These are phyloP conservation scores for Wasmannia auropunctata DNA, from an alignment of 1,140 invertebrate species.

Conservation along the genomic window DNA sequence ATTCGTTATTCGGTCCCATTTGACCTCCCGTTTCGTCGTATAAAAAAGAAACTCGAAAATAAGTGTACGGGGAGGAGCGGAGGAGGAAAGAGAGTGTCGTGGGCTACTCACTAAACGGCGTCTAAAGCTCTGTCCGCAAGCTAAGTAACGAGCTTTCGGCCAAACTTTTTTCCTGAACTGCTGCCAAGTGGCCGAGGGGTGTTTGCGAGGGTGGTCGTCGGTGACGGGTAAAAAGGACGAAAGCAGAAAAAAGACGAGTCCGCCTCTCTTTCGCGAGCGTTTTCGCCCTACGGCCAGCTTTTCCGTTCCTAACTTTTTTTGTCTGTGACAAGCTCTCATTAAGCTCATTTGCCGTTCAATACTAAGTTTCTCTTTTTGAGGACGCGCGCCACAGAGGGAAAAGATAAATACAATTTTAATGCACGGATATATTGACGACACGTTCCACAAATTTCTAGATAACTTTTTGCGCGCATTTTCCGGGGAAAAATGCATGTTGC, in stretches of 20 bases:
- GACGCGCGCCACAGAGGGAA: neutral
- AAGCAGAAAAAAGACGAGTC: constrained; percentile 66
- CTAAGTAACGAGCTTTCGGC: constrained; percentile 79
- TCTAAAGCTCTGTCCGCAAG: constrained; percentile 77
- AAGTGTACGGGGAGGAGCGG: constrained; percentile 16
- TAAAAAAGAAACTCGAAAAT: constrained; percentile 47
- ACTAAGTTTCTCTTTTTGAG: constrained; percentile 70
- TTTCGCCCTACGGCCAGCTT: constrained; percentile 69
- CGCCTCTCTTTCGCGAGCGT: constrained; percentile 65
- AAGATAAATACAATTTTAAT: constrained; percentile 26
- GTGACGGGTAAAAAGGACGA: constrained; percentile 39
- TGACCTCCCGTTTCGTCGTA: constrained; percentile 53
- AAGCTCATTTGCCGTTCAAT: constrained; percentile 78
- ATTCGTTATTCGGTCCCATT: constrained; percentile 61
- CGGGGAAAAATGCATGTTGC: neutral
- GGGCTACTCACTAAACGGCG: constrained; percentile 71
- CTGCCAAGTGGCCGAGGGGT: constrained; percentile 76
- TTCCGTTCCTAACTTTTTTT: constrained; percentile 69
- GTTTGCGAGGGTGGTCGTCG: constrained; percentile 52
- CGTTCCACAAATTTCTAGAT: neutral
- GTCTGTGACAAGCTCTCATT: constrained; percentile 74
- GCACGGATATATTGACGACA: neutral
- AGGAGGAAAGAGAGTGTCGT: constrained; percentile 58
- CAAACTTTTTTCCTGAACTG: constrained; percentile 78
- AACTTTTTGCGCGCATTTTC: neutral